Evolutionary conservation across 2,113 vertebrate genomes (phyloP).

Genomic region (Pseudorhombus dupliciocellatus): DNA sequence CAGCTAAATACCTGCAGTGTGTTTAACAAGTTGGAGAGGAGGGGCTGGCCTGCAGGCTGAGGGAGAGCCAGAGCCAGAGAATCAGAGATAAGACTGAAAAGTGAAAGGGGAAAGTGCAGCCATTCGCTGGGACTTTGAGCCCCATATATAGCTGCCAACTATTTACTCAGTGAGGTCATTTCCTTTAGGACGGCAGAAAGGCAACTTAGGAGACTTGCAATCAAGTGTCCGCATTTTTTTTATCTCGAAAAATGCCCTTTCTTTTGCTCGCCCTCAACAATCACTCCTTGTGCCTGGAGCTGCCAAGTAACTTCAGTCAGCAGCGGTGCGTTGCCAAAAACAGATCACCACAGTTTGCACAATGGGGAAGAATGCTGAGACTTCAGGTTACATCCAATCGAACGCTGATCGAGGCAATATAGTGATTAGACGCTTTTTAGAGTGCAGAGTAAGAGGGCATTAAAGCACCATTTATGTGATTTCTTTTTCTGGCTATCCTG

Average conservation of each 20-base stretch:
- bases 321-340: slow-evolving; percentile 54
- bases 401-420: slow-evolving; percentile 45
- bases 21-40: slow-evolving; percentile 52
- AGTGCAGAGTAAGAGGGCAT: neutral
- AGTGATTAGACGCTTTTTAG: slow-evolving; percentile 18
- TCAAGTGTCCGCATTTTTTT: slow-evolving; percentile 43
- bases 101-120: slow-evolving; percentile 66
- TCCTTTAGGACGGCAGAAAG: slow-evolving; percentile 63
- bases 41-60: slow-evolving; percentile 18
- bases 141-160: slow-evolving; percentile 66
- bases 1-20: slow-evolving; percentile 65
- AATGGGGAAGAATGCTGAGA: slow-evolving; percentile 32
- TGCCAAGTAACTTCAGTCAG: slow-evolving; percentile 51
- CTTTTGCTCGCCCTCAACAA: slow-evolving; percentile 39
- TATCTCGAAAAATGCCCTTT: slow-evolving; percentile 41
- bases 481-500: neutral
- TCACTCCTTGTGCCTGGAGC: slow-evolving; percentile 13
- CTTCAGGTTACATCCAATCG: slow-evolving; percentile 30
- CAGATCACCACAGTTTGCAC: slow-evolving; percentile 44
- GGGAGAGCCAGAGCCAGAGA: slow-evolving; percentile 37
- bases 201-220: slow-evolving; percentile 49
- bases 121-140: slow-evolving; percentile 68
- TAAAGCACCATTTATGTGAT: slow-evolving; percentile 4
- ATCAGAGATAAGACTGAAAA: slow-evolving; percentile 64
- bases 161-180: slow-evolving; percentile 78